Evolutionary conservation across 2,888 invertebrate genomes (phyloP).

Genomic region (Stegophylla sp.): DNA sequence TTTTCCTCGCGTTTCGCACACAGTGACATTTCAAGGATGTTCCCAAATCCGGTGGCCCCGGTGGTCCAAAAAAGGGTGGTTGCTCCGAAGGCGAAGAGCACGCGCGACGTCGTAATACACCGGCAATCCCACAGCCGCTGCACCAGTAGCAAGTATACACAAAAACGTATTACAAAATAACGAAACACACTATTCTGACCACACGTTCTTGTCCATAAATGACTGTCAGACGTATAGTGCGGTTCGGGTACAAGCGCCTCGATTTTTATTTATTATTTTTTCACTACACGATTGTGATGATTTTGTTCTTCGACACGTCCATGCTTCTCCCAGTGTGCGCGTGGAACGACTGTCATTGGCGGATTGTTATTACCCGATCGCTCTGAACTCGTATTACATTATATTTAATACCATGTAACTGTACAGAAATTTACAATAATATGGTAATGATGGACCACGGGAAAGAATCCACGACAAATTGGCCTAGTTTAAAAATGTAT

Average conservation of each 20-base stretch:
- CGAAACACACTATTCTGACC: neutral
- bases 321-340: neutral
- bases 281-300: neutral
- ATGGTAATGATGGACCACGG: too few species aligned
- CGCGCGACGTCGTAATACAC: neutral
- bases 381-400: too few species aligned
- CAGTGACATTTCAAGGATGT: slow-evolving; percentile 37
- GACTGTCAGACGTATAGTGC: neutral
- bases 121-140: neutral
- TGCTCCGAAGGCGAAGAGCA: slow-evolving; percentile 2
- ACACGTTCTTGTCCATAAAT: neutral
- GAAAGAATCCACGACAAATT: too few species aligned
- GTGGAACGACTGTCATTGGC: neutral
- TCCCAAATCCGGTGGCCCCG: slow-evolving; percentile 33
- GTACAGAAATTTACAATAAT: too few species aligned
- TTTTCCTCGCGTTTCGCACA: slow-evolving; percentile 1
- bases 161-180: neutral
- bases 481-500: too few species aligned
- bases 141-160: neutral
- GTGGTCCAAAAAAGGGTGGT: slow-evolving; percentile 46
- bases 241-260: neutral
- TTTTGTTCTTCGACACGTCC: neutral
- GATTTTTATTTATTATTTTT: neutral
- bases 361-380: too few species aligned
- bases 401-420: too few species aligned